Base-by-base conservation (phyloP, 2,888 invertebrate genomes). In the Geotrupes spiniger region DNA sequence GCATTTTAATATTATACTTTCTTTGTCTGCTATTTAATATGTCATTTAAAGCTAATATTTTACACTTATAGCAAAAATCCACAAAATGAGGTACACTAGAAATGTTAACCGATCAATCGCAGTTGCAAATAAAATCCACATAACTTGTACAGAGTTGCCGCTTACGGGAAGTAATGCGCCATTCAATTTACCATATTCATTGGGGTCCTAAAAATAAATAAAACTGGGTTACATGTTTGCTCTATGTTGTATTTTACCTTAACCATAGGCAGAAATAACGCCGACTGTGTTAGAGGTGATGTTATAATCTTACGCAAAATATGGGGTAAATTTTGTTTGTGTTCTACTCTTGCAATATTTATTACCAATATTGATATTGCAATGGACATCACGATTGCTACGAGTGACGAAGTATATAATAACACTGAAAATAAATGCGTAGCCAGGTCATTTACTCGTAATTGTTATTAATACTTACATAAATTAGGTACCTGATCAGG, bases 61-160 rank as follows among this genome's bases (percentile, higher is more conserved):
- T 21, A 21, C 21, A 6, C 21, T 21, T 21, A 21, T 21, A 6
- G 21, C 21, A 21, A 21, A 21, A 21, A 21, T 21, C 21, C 3
- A 3, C 39, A 67, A 46, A 28, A 59, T 29, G 27, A 61, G 50
- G 54, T 63, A 68, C 16, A 63, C 40, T 21, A 63, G 44, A 58
- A 70, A 70, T 3, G 62, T 42, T 17, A 72, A 46, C 48, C 71
- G 56, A 42, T 73, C 71, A 14, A 73, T 61, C n/a, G 61, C 58
- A 11, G 62, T 53, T 16, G 63, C 67, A 1, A 71, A 51, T 15
- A 67, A 52, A 29, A 64, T 60, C 71, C 72, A 72, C 45, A 65
- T 59, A 14, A 57, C 57, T 54, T 68, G 66, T 5, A 60, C 52
- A 15, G 58, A 56, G 31, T 59, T 62, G 21, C 59, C 57, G 16